These are phyloP conservation scores for Elymnias hypermnestra DNA, from an alignment of 1,140 invertebrate genomes.

Conservation along the genomic window DNA sequence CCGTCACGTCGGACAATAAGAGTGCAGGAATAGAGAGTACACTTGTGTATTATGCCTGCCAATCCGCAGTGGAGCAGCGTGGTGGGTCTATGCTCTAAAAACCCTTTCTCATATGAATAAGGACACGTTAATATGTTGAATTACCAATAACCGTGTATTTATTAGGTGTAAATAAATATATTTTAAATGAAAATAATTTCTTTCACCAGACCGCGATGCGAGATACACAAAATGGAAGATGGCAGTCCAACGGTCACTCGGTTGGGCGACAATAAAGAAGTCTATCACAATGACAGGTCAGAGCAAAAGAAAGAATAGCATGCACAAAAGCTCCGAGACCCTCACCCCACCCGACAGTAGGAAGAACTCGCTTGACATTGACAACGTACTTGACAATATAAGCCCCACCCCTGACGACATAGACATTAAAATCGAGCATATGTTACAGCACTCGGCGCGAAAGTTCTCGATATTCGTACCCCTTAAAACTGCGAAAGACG, in stretches of 20 bases:
- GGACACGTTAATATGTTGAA: too few species aligned
- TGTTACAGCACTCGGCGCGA: conserved; percentile 48
- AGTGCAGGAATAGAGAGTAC: too few species aligned
- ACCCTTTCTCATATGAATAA: too few species aligned
- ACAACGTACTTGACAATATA: conserved; percentile 23
- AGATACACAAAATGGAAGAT: conserved; percentile 94
- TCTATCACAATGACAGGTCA: conserved; percentile 85
- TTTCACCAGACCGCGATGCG: conserved; percentile 87
- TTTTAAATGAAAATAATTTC: too few species aligned
- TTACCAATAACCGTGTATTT: too few species aligned
- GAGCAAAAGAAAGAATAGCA: conserved; percentile 58
- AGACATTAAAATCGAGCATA: conserved; percentile 41
- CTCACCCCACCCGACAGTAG: conserved; percentile 34
- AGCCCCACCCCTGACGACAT: conserved; percentile 33
- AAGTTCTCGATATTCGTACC: conserved; percentile 57
- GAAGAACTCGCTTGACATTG: conserved; percentile 39
- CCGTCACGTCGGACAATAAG: too few species aligned
- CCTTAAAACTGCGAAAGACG: conserved; percentile 33
- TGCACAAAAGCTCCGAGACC: conserved; percentile 32
- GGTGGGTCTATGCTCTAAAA: too few species aligned
- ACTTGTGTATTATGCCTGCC: too few species aligned
- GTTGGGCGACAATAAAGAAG: conserved; percentile 87
- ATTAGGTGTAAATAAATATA: too few species aligned
- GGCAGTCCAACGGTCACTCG: conserved; percentile 91
- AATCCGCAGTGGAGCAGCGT: too few species aligned